Base-by-base conservation (phyloP, 2,888 invertebrate species). In the Tenthredo distinguenda region DNA sequence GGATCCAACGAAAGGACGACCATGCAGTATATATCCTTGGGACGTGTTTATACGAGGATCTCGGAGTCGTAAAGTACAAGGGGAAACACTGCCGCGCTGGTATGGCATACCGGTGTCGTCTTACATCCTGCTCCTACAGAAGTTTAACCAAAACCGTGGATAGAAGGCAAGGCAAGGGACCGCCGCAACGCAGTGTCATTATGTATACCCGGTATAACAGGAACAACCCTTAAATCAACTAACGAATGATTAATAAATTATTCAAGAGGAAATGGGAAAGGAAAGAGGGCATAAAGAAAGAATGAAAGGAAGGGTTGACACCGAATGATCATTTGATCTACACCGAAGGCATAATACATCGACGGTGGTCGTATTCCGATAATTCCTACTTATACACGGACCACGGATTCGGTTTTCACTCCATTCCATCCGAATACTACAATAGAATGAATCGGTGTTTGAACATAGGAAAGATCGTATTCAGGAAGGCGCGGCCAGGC, bases 401-500 rank as follows among this genome's bases (percentile, higher is more conserved):
- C 50, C 5, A n/a, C 18, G n/a, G 50, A 18, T 50, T 50, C 5
- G 6, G 18, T 74, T 74, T 26, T 74, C 12, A 31, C 40, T 34
- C 15, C n/a, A 37, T 26, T 31, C 18, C 18, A 12, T 26, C n/a
- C 4, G 1, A 74, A 74, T 18, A 34, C 71, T 37, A 74, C n/a
- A 74, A 71, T 71, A 71, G 40, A 90, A 89, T 88, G 88, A 88
- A 87, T 88, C 87, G 90, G 89, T 50, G 50, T 50, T 50, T 50
- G 50, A 50, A n/a, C 18, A 62, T 26, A 62, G 62, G 62, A 9
- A 62, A 62, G 10, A 91, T 91, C 90, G 91, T 91, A 92, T 91
- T 91, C 91, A 90, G 88, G 88, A 89, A 89, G 91, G 90, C 88
- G 89, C 88, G 89, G 89, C 21, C 90, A 87, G 87, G 88, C 89